Conservation (phyloP, 2,888 invertebrate genomes). For the Drosophila leonis region DNA sequence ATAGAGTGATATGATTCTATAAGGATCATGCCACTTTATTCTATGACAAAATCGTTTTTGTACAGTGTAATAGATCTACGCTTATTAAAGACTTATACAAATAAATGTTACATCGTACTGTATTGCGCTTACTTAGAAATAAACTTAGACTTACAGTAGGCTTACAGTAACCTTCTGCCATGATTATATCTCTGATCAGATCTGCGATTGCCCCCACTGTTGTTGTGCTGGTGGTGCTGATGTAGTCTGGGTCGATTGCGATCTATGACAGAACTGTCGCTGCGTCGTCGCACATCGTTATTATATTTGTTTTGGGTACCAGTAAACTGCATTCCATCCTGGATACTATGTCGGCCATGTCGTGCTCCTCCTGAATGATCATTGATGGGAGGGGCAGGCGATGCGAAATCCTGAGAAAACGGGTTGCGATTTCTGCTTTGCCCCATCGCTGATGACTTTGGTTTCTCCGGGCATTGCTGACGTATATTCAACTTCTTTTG, state of each 20-base stretch:
- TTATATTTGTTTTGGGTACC: constrained; percentile 32
- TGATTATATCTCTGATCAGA: constrained; percentile 70
- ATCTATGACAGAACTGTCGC: constrained; percentile 62
- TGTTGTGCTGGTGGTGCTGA: constrained; percentile 54
- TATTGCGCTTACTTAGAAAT: not conserved
- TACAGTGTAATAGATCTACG: constrained; percentile 6
- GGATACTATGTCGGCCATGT: constrained; percentile 52
- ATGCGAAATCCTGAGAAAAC: constrained; percentile 35
- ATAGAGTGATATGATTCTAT: not conserved
- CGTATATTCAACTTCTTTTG: constrained; percentile 87
- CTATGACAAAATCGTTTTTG: not conserved
- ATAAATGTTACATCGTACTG: constrained; percentile 17
- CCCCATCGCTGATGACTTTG: constrained; percentile 3
- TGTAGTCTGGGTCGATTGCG: constrained; percentile 53
- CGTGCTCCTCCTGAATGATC: constrained; percentile 15
- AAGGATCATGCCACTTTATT: not conserved
- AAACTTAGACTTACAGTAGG: not conserved
- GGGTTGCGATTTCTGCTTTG: constrained; percentile 42
- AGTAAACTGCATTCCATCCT: constrained; percentile 53
- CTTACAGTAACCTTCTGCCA: constrained; percentile 45
- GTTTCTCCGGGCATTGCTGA: constrained; percentile 57
- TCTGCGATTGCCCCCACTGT: constrained; percentile 68
- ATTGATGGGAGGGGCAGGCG: constrained; percentile 4
- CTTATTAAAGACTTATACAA: constrained; percentile 34
- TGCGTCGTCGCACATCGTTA: constrained; percentile 64